A percentile compares a stretch with the other conserved stretches of the same genome.
These are phyloP conservation scores for Eilema caniola DNA, from an alignment of 2,888 invertebrate genomes.

Conservation along the genomic window DNA sequence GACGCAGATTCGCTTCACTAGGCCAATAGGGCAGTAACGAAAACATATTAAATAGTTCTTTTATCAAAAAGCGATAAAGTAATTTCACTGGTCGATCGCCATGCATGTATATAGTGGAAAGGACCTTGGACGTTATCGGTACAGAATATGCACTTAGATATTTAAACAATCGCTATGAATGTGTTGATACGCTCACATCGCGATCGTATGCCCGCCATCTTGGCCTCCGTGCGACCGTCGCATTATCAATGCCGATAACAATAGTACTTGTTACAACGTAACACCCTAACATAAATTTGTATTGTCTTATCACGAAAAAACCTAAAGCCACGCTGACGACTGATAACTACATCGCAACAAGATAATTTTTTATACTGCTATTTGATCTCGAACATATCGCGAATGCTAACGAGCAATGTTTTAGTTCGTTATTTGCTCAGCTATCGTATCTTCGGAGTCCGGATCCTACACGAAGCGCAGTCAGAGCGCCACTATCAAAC, in stretches of 20 bases:
- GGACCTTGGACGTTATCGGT: constrained; percentile 75
- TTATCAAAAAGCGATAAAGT: constrained; percentile 60
- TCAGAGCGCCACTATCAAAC: constrained; percentile 16
- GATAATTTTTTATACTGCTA: constrained; percentile 66
- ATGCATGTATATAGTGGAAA: constrained; percentile 61
- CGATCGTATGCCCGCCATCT: constrained; percentile 62
- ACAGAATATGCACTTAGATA: constrained; percentile 71
- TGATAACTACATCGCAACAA: constrained; percentile 77
- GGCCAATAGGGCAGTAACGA: constrained; percentile 56
- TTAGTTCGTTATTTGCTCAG: constrained; percentile 27
- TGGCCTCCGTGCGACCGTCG: constrained; percentile 77
- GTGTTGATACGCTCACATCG: constrained; percentile 60
- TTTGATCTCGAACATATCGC: constrained; percentile 62
- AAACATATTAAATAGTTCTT: constrained; percentile 48
- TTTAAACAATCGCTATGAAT: constrained; percentile 69
- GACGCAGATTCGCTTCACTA: constrained; percentile 39
- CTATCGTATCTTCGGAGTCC: constrained; percentile 24
- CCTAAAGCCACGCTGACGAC: constrained; percentile 65
- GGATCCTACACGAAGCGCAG: constrained; percentile 14
- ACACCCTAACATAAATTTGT: constrained; percentile 85
- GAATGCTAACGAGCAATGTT: constrained; percentile 42
- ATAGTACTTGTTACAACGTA: constrained; percentile 77
- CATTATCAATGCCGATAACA: constrained; percentile 82
- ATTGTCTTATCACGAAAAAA: constrained; percentile 81
- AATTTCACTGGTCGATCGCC: constrained; percentile 57